A percentile compares a stretch with the other conserved stretches of the same genome.
phyloP scores from a whole-genome alignment of 2,113 vertebrate species.

The Xenopus laevis region DNA sequence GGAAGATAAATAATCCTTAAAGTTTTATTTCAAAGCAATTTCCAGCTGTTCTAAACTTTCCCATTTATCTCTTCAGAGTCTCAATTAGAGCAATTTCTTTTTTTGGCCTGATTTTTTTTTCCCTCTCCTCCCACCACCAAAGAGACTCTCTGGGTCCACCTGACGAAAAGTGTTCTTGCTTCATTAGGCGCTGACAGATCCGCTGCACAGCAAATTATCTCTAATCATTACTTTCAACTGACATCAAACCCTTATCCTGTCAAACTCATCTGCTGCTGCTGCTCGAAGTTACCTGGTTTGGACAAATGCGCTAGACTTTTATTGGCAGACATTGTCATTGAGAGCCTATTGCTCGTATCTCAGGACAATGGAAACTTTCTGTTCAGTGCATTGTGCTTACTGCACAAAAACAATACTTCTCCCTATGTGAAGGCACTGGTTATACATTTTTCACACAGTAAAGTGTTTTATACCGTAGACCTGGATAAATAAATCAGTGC shows the following conservation, averaged over 20 bases:
- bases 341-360: not conserved
- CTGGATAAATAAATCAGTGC: too few species aligned
- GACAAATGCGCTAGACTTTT: not conserved
- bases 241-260: constrained; percentile 22
- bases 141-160: constrained; percentile 63
- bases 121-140: constrained; percentile 56
- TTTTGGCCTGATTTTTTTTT: constrained; percentile 56
- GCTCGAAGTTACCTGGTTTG: constrained; percentile 13
- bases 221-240: constrained; percentile 65
- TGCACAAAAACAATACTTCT: too few species aligned
- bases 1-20: constrained; percentile 58
- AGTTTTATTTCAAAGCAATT: constrained; percentile 55
- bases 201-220: constrained; percentile 63
- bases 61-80: constrained; percentile 58
- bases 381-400: too few species aligned
- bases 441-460: too few species aligned
- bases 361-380: not conserved
- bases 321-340: constrained; percentile 28
- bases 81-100: constrained; percentile 62
- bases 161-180: constrained; percentile 66
- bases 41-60: constrained; percentile 58
- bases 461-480: too few species aligned
- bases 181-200: constrained; percentile 68
- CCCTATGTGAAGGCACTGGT: too few species aligned
- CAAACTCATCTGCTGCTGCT: constrained; percentile 19